phyloP scores from a whole-genome alignment of 2,113 vertebrate species.

The Gavia stellata region DNA sequence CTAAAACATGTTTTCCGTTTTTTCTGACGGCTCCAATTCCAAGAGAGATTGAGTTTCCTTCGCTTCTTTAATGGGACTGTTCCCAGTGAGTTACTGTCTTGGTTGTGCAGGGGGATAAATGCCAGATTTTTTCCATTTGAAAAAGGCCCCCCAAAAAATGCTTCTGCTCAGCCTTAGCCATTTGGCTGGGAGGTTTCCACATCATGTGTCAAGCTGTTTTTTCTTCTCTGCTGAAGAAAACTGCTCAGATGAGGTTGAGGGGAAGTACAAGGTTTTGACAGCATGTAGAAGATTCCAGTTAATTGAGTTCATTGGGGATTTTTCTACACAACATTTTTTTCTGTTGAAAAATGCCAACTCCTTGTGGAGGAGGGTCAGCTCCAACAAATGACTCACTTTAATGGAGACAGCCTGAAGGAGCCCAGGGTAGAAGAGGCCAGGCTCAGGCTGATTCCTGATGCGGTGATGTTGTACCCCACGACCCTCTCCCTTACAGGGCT shows the following conservation, averaged over 20 bases:
- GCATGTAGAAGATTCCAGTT: not conserved
- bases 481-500: not conserved
- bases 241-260: not conserved
- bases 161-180: not conserved
- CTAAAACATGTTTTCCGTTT: not conserved
- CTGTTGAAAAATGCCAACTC: not conserved
- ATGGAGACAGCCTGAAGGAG: not conserved
- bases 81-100: not conserved
- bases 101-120: not conserved
- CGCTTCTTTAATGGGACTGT: not conserved
- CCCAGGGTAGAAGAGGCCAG: not conserved
- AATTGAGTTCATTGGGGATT: not conserved
- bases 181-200: not conserved
- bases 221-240: not conserved
- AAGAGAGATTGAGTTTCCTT: not conserved
- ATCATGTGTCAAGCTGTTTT: not conserved
- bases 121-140: not conserved
- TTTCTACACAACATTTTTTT: not conserved
- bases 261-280: slow-evolving; percentile 19
- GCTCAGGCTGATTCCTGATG: not conserved
- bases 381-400: not conserved
- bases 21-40: not conserved
- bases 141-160: not conserved
- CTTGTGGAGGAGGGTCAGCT: not conserved
- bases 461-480: not conserved